Base-by-base conservation (phyloP, 2,888 invertebrate genomes). In the Drosophila borborema region DNA sequence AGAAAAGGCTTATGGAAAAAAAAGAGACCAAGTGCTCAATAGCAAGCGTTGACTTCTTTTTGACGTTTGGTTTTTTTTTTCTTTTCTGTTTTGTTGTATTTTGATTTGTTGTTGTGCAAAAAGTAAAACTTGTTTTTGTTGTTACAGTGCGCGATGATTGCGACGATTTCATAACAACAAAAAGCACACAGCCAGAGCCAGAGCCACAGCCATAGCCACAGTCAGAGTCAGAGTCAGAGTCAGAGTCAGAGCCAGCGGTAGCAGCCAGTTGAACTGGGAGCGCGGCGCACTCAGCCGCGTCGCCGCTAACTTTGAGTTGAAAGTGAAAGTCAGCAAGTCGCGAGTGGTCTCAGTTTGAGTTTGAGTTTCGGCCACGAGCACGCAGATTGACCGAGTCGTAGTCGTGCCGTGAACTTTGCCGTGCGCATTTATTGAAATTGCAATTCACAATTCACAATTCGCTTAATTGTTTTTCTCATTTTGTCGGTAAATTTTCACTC, bases 381-480 rank as follows among this genome's bases (percentile, higher is more conserved):
- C 83, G 65, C 78, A 77, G 74, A 59, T 77, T 59, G 56, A 34
- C 64, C 61, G 69, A 64, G 74, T 77, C 64, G 46, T 41, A 65
- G 69, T 67, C 66, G 74, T 74, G 77, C 69, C 85, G 75, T 84
- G 87, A 87, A 84, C 85, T 80, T 74, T 80, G 77, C 74, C 68
- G 89, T 64, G 81, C 84, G 68, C 87, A 75, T 75, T 89, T 88
- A 85, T 85, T 86, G 74, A 87, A 86, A 84, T 86, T 80, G 72
- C 87, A 84, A 81, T 86, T 83, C 71, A 82, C 82, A 80, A 77
- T 71, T 87, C 72, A 86, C 83, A 89, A 83, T 89, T 84, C 74
- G 70, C 80, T 80, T 89, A 87, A 89, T 86, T 86, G 71, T 85
- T 85, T 86, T 54, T 72, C 76, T 68, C 77, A 79, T 74, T 76